phyloP scores from a whole-genome alignment of 2,888 invertebrate genomes.

The Quadroppia sp. region DNA sequence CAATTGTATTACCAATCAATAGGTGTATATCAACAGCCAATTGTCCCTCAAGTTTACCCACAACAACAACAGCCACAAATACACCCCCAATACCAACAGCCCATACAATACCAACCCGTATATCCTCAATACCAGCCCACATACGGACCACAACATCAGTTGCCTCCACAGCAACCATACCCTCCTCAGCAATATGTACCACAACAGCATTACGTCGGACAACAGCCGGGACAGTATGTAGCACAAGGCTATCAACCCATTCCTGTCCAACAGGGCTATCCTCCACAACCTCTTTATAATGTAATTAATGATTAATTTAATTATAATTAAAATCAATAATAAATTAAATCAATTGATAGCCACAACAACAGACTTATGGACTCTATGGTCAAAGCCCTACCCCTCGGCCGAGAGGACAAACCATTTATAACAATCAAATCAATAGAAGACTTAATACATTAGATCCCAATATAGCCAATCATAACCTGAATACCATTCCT shows the following conservation, averaged over 20 bases:
- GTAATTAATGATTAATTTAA: neutral
- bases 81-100: neutral
- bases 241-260: neutral
- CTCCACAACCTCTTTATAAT: neutral
- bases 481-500: conserved; percentile 13
- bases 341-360: no score
- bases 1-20: neutral
- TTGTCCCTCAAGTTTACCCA: neutral
- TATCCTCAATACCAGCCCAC: conserved; percentile 15
- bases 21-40: neutral
- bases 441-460: neutral
- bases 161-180: neutral
- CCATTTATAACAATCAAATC: neutral
- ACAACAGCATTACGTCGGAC: neutral
- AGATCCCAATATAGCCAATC: conserved; percentile 16
- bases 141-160: neutral
- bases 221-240: neutral
- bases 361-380: no score
- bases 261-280: neutral
- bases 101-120: conserved; percentile 19
- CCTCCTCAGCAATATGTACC: conserved; percentile 3
- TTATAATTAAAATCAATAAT: no score
- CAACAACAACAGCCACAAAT: neutral
- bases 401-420: no score
- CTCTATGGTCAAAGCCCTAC: no score